Conservation (phyloP, 2,113 vertebrate species). For the Oreochromis niloticus region DNA sequence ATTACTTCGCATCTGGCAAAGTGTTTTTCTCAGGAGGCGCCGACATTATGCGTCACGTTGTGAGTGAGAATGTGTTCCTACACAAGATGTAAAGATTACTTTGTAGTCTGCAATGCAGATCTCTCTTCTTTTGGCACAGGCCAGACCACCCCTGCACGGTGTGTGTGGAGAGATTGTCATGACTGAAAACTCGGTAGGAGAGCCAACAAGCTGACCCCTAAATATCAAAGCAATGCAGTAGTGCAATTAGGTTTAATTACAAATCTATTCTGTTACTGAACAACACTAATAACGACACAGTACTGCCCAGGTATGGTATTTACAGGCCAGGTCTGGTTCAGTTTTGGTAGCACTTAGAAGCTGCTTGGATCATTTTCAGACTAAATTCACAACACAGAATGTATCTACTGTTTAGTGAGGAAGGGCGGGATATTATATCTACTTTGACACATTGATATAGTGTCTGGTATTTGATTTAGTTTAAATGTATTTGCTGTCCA, state of each 20-base stretch:
- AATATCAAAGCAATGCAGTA: neutral
- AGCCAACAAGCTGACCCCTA: neutral
- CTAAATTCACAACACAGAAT: neutral
- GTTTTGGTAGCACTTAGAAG: neutral
- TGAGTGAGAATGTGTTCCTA: neutral
- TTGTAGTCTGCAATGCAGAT: neutral
- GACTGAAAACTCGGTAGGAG: neutral
- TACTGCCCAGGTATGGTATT: neutral
- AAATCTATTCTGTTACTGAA: neutral
- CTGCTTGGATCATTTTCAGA: neutral
- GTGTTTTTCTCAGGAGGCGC: neutral
- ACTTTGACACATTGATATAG: constrained; percentile 17
- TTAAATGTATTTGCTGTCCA: neutral
- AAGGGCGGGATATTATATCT: neutral
- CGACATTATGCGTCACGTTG: neutral
- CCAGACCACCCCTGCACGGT: neutral
- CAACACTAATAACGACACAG: neutral
- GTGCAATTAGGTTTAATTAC: neutral
- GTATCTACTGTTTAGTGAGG: neutral
- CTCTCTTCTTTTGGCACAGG: neutral
- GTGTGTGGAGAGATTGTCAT: neutral
- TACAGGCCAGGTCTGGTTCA: neutral
- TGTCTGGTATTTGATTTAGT: neutral
- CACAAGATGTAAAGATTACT: neutral
- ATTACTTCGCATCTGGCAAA: neutral